Evolutionary conservation across 1,140 invertebrate genomes (phyloP).

Genomic region (Radopholus similis): DNA sequence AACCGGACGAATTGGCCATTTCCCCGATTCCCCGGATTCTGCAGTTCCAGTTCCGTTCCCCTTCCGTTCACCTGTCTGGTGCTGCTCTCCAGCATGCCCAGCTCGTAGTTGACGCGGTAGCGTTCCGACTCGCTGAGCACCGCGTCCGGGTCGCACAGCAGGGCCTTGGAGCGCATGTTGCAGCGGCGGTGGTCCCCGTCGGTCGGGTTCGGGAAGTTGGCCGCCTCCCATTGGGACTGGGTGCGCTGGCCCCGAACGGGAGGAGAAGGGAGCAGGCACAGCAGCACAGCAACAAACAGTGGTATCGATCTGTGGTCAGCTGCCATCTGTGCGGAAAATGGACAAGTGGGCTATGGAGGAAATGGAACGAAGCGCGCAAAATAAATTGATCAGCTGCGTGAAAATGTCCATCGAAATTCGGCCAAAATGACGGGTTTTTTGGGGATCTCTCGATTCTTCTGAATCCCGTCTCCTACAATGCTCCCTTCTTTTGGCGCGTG

Average conservation of each 20-base stretch:
- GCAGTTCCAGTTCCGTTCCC: slow-evolving; percentile 12
- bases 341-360: too few species aligned
- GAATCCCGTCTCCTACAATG: too few species aligned
- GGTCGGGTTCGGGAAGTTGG: slow-evolving; percentile 51
- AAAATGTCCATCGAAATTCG: too few species aligned
- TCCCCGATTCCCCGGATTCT: background rate
- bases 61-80: slow-evolving; percentile 41
- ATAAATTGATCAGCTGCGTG: too few species aligned
- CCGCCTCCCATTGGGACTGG: slow-evolving; percentile 43
- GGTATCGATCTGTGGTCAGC: too few species aligned
- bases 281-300: too few species aligned
- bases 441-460: too few species aligned
- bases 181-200: slow-evolving; percentile 34
- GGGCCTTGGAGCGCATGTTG: slow-evolving; percentile 46
- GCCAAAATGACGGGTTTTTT: too few species aligned
- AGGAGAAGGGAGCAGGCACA: background rate
- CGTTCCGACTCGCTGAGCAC: slow-evolving; percentile 44
- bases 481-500: too few species aligned
- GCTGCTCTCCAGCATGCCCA: slow-evolving; percentile 46
- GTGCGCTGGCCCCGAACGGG: background rate
- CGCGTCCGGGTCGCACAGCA: slow-evolving; percentile 55
- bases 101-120: slow-evolving; percentile 55
- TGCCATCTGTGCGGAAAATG: too few species aligned
- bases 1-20: slow-evolving; percentile 10
- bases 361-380: too few species aligned